phyloP scores from a whole-genome alignment of 2,888 invertebrate species.

The Actias luna region DNA sequence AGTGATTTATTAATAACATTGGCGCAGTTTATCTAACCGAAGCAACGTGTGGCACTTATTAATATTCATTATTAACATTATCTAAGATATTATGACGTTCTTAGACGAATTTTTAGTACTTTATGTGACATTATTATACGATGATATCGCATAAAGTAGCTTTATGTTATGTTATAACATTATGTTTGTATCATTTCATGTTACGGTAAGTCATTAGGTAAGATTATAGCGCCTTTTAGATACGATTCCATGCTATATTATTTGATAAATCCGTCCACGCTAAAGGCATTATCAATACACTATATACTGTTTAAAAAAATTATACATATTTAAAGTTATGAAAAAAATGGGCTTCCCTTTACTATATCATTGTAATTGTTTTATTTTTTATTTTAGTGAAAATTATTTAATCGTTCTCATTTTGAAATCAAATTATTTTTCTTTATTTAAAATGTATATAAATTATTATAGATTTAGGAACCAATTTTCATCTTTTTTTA shows the following conservation, averaged over 20 bases:
- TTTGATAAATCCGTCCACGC: neutral
- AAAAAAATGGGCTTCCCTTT: conserved; percentile 3
- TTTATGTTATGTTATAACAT: neutral
- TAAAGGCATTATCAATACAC: neutral
- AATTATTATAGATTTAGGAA: neutral
- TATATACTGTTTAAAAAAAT: neutral
- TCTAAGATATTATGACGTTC: neutral
- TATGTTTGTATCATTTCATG: conserved; percentile 14
- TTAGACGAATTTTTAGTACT: neutral
- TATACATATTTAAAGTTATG: neutral
- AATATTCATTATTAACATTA: neutral
- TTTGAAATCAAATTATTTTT: neutral
- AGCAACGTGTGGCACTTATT: neutral
- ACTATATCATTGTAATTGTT: neutral
- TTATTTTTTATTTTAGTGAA: neutral
- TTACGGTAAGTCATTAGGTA: conserved; percentile 7
- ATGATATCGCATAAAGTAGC: neutral
- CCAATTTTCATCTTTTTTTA: neutral
- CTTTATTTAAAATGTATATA: neutral
- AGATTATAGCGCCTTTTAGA: neutral
- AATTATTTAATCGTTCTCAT: neutral
- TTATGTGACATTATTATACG: neutral
- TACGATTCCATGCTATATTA: neutral
- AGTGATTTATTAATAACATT: neutral
- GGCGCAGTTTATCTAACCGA: neutral